Base-by-base conservation (phyloP, 1,140 invertebrate genomes). In the Chironomus tepperi region DNA sequence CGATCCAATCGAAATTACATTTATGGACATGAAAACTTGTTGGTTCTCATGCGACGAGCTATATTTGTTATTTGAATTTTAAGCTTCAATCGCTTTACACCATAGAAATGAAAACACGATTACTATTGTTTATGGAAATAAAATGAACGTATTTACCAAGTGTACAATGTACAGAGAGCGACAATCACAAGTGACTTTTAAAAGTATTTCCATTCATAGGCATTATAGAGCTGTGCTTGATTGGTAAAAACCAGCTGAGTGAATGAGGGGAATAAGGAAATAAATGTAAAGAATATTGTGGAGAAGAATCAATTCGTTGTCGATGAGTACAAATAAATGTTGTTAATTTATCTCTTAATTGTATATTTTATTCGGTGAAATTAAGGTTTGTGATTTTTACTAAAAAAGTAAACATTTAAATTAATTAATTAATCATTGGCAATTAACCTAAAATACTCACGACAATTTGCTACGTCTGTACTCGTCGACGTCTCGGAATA, bases 101-200 rank as follows among this genome's bases (percentile, higher is more conserved):
- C n/a, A 57, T 57, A n/a, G 8, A 10, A 10, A n/a, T 57, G 47
- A 15, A 57, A 57, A 57, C 47, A 15, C n/a, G 47, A 57, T 57
- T 57, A n/a, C 47, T n/a, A 57, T 57, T 57, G 47, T 57, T 57
- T 12, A 5, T n/a, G 12, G 12, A 47, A 10, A 47, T 47, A 47
- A 47, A 47, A 7, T 57, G n/a, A n/a, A 57, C 47, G n/a, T n/a
- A 57, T 34, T 34, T 34, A 34, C 24, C 24, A 5, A 34, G 1
- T 5, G 24, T 34, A 34, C 24, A 34, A 34, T 34, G 24, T n/a
- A 57, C 47, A 57, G 47, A 10, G n/a, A 57, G 47, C 47, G 47
- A 57, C 47, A 57, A 57, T 12, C 47, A 34, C 24, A 57, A 57
- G n/a, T 57, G 47, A 57, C 47, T 57, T 57, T 57, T 57, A 57